These are phyloP conservation scores for Noctua fimbriata DNA, from an alignment of 2,888 invertebrate genomes.

Conservation along the genomic window DNA sequence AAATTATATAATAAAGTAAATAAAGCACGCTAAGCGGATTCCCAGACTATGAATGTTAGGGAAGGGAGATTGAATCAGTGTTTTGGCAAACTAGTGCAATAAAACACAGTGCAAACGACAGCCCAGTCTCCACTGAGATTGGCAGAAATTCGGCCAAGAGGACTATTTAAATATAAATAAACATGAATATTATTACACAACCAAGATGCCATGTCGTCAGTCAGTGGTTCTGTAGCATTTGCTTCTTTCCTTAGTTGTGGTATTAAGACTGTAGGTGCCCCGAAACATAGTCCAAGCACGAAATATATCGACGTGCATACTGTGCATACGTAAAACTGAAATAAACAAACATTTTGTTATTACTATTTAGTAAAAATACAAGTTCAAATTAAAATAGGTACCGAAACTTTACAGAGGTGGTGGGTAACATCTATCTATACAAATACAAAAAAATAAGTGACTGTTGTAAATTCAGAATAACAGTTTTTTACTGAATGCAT, in stretches of 20 bases:
- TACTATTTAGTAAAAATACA: neutral
- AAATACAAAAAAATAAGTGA: neutral
- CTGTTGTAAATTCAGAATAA: neutral
- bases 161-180: conserved; percentile 11
- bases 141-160: neutral
- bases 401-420: neutral
- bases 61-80: neutral
- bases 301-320: conserved; percentile 72
- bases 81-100: no score
- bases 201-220: conserved; percentile 77
- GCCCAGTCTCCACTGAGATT: neutral
- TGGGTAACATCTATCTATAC: neutral
- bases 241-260: conserved; percentile 74
- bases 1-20: no score
- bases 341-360: conserved; percentile 39
- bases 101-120: no score
- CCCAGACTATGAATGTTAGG: no score
- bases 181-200: conserved; percentile 69
- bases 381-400: neutral
- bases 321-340: conserved; percentile 72
- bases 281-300: conserved; percentile 73
- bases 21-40: neutral
- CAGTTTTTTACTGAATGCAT: neutral
- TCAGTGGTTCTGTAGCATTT: conserved; percentile 68
- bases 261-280: conserved; percentile 76